Percentiles rank a stretch among this genome's conserved stretches.
phyloP scores from a whole-genome alignment of 2,113 vertebrate species.

The Cairina moschata region DNA sequence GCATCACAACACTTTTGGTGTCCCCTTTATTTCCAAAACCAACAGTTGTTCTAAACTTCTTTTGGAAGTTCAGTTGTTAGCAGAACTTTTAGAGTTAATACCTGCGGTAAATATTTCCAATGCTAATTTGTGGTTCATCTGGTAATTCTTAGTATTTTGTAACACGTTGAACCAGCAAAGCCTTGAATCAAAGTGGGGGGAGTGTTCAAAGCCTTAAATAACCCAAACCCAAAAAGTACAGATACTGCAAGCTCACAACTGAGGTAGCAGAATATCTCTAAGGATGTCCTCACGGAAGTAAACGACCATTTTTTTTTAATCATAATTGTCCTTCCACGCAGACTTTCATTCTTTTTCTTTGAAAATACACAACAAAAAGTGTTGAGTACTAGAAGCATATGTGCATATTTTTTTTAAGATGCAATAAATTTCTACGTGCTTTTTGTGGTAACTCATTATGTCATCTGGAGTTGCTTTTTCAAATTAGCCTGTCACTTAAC shows the following conservation, averaged over 20 bases:
- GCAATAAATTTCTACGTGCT: neutral
- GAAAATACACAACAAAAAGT: neutral
- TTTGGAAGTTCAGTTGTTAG: neutral
- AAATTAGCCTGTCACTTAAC: neutral
- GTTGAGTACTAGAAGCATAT: neutral
- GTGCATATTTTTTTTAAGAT: fast-evolving
- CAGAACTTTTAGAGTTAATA: neutral
- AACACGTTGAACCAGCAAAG: neutral
- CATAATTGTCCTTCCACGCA: neutral
- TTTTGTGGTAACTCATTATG: neutral
- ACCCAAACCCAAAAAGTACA: neutral
- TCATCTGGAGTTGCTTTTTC: neutral
- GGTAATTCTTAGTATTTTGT: neutral
- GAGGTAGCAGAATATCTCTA: neutral
- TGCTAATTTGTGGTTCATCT: neutral
- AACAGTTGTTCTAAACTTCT: neutral
- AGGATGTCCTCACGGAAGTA: neutral
- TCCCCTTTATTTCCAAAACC: neutral
- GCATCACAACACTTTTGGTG: neutral
- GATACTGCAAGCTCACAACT: neutral
- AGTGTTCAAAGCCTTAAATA: neutral
- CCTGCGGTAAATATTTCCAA: neutral
- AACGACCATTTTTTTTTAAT: neutral
- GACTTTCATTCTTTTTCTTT: neutral
- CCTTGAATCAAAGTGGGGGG: neutral